Evolutionary conservation across 2,888 invertebrate species (phyloP).

Genomic region (Antheraea assamensis): DNA sequence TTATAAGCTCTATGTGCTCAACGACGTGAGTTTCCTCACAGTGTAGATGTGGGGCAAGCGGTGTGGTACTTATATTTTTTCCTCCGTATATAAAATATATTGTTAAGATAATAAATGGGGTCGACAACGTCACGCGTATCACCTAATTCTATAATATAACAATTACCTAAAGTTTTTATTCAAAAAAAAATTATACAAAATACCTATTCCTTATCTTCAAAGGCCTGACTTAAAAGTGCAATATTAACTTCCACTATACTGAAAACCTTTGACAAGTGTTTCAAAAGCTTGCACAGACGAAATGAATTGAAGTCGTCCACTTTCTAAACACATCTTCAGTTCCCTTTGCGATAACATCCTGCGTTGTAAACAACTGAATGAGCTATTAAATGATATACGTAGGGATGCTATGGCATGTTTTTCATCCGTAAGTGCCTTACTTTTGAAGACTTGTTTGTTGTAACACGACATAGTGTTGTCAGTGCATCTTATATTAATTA

Average conservation of each 20-base stretch:
- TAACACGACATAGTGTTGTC: too few relatives aligned
- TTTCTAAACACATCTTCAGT: background rate
- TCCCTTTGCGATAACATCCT: conserved; percentile 7
- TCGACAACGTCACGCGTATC: too few relatives aligned
- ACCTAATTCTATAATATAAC: too few relatives aligned
- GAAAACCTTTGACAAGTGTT: background rate
- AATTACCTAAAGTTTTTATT: background rate
- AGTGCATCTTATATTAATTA: too few relatives aligned
- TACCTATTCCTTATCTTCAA: background rate
- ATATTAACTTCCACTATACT: background rate
- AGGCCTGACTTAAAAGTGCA: background rate
- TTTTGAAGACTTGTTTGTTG: too few relatives aligned
- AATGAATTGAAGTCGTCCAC: background rate
- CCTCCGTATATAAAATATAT: too few relatives aligned
- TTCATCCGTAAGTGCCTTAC: background rate
- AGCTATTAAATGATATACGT: background rate
- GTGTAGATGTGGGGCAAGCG: too few relatives aligned
- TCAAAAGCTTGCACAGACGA: background rate
- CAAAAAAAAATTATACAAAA: background rate
- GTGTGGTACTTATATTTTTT: too few relatives aligned
- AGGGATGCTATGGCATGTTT: background rate
- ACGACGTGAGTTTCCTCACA: too few relatives aligned
- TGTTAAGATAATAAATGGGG: too few relatives aligned
- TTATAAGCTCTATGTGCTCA: too few relatives aligned
- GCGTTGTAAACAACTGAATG: background rate